These are phyloP conservation scores for Acleris sparsana DNA, from an alignment of 2,888 invertebrate genomes.

Conservation along the genomic window DNA sequence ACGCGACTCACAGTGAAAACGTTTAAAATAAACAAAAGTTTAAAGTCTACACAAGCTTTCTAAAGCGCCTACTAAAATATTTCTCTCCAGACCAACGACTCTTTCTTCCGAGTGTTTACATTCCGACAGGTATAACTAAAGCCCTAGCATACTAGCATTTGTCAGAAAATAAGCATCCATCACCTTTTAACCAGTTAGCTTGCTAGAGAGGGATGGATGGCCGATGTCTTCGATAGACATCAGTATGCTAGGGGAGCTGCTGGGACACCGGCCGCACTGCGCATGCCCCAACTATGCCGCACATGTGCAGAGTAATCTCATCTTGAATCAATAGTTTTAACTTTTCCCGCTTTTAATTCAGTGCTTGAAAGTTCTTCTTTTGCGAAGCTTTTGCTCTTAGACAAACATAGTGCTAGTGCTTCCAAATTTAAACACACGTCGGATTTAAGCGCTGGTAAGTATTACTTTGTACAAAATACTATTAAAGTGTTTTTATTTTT, in stretches of 20 bases:
- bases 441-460: slow-evolving; percentile 13
- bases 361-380: slow-evolving; percentile 38
- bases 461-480: not conserved
- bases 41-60: slow-evolving; percentile 11
- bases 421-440: slow-evolving; percentile 1
- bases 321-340: slow-evolving; percentile 57
- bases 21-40: too few relatives aligned
- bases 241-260: not conserved
- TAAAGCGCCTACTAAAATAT: slow-evolving; percentile 33
- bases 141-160: not conserved
- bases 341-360: slow-evolving; percentile 48
- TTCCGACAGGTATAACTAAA: slow-evolving; percentile 29
- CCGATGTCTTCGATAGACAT: not conserved
- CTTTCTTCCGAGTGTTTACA: slow-evolving; percentile 34
- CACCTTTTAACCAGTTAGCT: not conserved
- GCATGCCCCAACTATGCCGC: slow-evolving; percentile 47
- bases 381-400: slow-evolving; percentile 35
- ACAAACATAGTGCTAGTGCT: slow-evolving; percentile 13
- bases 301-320: slow-evolving; percentile 48
- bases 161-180: not conserved
- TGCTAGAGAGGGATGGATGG: not conserved
- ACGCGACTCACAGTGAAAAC: too few relatives aligned
- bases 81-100: slow-evolving; percentile 17
- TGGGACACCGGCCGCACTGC: slow-evolving; percentile 37
- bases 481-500: not conserved